These are phyloP conservation scores for Kryptopterus vitreolus DNA, from an alignment of 2,797 vertebrate genomes.

Conservation along the genomic window DNA sequence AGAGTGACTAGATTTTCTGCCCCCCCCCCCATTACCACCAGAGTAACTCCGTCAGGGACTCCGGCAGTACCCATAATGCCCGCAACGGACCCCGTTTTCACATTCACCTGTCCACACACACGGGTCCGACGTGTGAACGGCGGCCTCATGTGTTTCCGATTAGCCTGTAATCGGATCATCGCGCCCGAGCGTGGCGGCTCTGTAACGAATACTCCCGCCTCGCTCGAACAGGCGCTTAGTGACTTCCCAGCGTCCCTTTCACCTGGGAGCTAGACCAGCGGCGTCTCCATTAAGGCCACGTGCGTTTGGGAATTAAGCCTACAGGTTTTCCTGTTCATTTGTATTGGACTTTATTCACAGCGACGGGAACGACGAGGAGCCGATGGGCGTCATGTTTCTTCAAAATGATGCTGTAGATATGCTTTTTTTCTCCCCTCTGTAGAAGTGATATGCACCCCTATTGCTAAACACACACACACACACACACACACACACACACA, in stretches of 20 bases:
- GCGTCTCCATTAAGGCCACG: neutral
- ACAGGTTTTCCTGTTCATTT: neutral
- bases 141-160: slow-evolving; percentile 69
- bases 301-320: slow-evolving; percentile 34
- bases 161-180: slow-evolving; percentile 62
- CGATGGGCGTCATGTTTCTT: too few species aligned
- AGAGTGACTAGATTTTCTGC: neutral
- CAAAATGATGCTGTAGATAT: neutral
- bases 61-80: neutral
- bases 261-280: neutral
- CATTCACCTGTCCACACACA: slow-evolving; percentile 46
- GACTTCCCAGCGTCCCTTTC: slow-evolving; percentile 2
- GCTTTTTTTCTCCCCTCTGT: slow-evolving; percentile 26
- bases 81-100: neutral
- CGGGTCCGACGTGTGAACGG: slow-evolving; percentile 56
- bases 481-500: slow-evolving; percentile 31
- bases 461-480: slow-evolving; percentile 12
- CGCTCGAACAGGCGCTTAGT: slow-evolving; percentile 56
- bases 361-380: too few species aligned
- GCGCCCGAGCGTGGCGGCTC: slow-evolving; percentile 48
- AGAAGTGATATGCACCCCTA: slow-evolving; percentile 1
- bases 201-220: slow-evolving; percentile 61
- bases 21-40: neutral
- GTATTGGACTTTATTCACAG: neutral
- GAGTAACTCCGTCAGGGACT: neutral